A percentile compares a stretch with the other conserved stretches of the same genome.
Evolutionary conservation across 2,113 vertebrate species (phyloP).

Genomic region (Epinephelus moara): DNA sequence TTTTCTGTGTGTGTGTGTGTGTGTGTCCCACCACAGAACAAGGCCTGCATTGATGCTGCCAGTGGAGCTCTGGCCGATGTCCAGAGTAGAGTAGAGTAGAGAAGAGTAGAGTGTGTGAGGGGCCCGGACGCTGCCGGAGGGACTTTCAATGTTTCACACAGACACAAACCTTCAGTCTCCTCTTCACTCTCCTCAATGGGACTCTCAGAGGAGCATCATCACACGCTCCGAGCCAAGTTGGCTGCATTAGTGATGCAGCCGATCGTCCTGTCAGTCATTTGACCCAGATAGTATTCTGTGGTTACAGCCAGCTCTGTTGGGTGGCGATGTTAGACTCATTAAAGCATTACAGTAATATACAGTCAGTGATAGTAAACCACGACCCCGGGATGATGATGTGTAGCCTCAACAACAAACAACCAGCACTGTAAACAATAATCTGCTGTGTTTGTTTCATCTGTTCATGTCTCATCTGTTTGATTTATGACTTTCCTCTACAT

Average conservation of each 20-base stretch:
- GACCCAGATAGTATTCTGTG: constrained; percentile 65
- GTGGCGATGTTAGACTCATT: constrained; percentile 23
- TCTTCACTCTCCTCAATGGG: constrained; percentile 65
- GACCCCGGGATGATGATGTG: background rate
- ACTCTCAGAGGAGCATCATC: constrained; percentile 62
- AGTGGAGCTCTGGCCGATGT: constrained; percentile 47
- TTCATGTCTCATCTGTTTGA: background rate
- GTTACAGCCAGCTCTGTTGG: constrained; percentile 15
- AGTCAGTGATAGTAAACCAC: background rate
- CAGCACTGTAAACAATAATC: background rate
- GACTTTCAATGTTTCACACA: constrained; percentile 56
- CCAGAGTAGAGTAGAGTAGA: constrained; percentile 64
- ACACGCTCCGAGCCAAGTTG: constrained; percentile 61
- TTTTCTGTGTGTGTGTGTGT: constrained; percentile 8
- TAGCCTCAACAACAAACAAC: background rate
- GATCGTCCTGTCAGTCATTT: constrained; percentile 32
- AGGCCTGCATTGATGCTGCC: constrained; percentile 68
- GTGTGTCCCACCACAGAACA: constrained; percentile 55
- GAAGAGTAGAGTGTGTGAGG: constrained; percentile 48
- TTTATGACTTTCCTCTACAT: background rate
- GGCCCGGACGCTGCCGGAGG: constrained; percentile 23
- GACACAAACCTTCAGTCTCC: constrained; percentile 69
- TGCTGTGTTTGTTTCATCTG: background rate
- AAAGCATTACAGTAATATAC: background rate
- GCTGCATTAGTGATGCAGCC: constrained; percentile 56